These are phyloP conservation scores for Sisyra nigra DNA, from an alignment of 2,888 invertebrate species.

Conservation along the genomic window DNA sequence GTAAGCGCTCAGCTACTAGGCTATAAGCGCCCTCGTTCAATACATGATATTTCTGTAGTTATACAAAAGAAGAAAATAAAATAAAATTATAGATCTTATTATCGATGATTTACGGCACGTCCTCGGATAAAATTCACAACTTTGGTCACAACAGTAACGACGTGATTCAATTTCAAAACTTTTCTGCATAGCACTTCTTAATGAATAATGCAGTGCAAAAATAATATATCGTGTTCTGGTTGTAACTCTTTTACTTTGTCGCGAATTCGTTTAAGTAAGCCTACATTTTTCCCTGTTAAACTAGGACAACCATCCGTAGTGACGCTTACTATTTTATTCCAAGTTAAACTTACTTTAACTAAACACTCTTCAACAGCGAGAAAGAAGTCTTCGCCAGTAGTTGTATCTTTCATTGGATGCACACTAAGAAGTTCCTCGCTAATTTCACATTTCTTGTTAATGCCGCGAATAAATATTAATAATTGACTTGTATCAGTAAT, in stretches of 20 bases:
- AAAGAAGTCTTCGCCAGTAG: constrained; percentile 10
- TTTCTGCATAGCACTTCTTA: constrained; percentile 14
- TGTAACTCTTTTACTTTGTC: constrained; percentile 11
- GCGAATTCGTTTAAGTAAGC: constrained; percentile 9
- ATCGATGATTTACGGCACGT: constrained; percentile 11
- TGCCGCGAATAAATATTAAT: constrained; percentile 10
- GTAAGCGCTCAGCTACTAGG: no score
- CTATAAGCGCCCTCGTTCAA: no score
- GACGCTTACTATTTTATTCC: constrained; percentile 9
- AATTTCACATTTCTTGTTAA: constrained; percentile 11
- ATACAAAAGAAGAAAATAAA: no score
- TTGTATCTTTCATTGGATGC: constrained; percentile 10
- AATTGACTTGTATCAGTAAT: constrained; percentile 11
- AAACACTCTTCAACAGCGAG: constrained; percentile 9
- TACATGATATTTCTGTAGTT: no score
- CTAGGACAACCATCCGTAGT: constrained; percentile 13
- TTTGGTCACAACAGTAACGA: constrained; percentile 12
- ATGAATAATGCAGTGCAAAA: constrained; percentile 15
- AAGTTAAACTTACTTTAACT: constrained; percentile 8
- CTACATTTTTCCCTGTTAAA: constrained; percentile 12
- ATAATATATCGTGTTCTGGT: constrained; percentile 13
- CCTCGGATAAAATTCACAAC: constrained; percentile 13
- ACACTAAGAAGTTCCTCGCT: constrained; percentile 10
- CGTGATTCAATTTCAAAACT: constrained; percentile 13
- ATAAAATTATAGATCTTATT: no score